Evolutionary conservation across 1,140 invertebrate species (phyloP), one percentile per base, ranked within the genome.

Genomic region (Oscheius sp.): DNA sequence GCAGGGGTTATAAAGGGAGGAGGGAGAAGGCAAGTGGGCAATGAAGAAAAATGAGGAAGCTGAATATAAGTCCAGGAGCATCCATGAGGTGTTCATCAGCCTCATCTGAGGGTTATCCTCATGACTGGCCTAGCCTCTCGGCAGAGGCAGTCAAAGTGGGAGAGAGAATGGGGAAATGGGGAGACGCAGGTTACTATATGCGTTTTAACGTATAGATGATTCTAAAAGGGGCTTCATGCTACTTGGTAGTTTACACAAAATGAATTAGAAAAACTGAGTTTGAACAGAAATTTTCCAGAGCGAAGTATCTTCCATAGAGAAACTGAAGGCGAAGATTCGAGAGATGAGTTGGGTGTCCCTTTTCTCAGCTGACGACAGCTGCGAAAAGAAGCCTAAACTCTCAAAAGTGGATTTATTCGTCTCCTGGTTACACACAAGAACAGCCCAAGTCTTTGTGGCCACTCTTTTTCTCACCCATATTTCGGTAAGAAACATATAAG

Each of bases 381-480:
- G 28, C 15, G 28, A 55, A 23, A 7, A 15, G 49, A 42, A n/a
- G 7, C 38, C 38, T 42, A 15, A 7, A 23, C 7, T 42, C 31
- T 71, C 36, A 31, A 71, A 52, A 46, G 55, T 76, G 20, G 69
- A 76, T 45, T 75, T 42, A 20, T 55, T 20, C 28, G 49, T 55
- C 7, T 55, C 49, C 7, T 55, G 49, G 49, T 26, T 76, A 13
- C 75, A 76, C 46, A 55, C 38, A 4, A 29, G 26, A 23, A 31
- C 34, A 1, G 66, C 67, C 3, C 67, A 73, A 36, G 15, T 75
- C 38, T 18, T 68, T 13, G 72, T 76, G 7, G 28, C 68, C 13
- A 2, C 62, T 20, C 29, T 64, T 10, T 76, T 76, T 42, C 4
- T 68, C 15, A 34, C 52, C 15, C 75, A 76, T 64, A 75, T 76